phyloP scores from a whole-genome alignment of 2,797 vertebrate genomes.

The Spinus pinus region DNA sequence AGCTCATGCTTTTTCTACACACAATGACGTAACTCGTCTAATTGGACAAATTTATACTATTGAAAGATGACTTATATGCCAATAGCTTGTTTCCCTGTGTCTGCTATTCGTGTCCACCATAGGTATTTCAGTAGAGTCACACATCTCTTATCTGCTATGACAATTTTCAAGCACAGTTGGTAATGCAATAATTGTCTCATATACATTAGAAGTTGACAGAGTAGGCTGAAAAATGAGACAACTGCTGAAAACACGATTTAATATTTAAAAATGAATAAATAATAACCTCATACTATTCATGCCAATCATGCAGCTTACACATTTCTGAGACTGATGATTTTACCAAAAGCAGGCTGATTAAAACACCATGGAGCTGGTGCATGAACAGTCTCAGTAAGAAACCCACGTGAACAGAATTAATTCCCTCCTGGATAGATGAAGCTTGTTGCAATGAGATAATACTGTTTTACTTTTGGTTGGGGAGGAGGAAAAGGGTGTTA shows the following conservation, averaged over 20 bases:
- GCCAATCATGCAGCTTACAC: not conserved
- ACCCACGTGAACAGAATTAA: not conserved
- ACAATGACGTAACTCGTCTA: not conserved
- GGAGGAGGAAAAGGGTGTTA: not conserved
- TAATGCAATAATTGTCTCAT: not conserved
- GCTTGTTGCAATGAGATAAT: not conserved
- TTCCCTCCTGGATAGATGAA: not conserved
- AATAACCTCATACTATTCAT: not conserved
- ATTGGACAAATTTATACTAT: not conserved
- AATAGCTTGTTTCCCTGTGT: not conserved
- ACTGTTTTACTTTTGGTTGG: not conserved
- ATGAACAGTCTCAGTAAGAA: not conserved
- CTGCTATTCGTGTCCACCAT: not conserved
- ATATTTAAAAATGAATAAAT: not conserved
- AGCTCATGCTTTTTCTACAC: not conserved
- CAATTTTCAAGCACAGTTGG: not conserved
- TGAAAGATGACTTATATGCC: not conserved
- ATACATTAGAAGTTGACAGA: not conserved
- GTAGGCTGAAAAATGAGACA: conserved; percentile 3
- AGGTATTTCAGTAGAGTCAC: not conserved
- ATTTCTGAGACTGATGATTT: not conserved
- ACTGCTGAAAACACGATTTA: not conserved
- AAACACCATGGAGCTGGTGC: not conserved
- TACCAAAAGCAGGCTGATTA: not conserved
- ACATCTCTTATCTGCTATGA: not conserved